Evolutionary conservation across 2,888 invertebrate species (phyloP).

Genomic region (Toxonevra muliebris): DNA sequence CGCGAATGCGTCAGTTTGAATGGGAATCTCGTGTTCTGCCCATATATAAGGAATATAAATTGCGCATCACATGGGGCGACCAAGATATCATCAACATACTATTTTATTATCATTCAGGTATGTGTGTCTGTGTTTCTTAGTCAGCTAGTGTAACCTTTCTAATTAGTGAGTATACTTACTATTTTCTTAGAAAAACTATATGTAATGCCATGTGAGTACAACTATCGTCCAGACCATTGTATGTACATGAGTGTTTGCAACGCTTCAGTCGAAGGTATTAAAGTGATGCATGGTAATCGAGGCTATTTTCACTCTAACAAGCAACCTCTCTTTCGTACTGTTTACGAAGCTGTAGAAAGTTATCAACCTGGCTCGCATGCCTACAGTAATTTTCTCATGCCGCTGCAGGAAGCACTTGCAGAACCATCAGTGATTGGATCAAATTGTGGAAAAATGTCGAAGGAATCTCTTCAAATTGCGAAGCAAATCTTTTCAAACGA

Average conservation of each 20-base stretch:
- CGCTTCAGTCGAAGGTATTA: slow-evolving; percentile 71
- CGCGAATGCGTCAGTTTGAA: slow-evolving; percentile 84
- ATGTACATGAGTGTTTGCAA: slow-evolving; percentile 92
- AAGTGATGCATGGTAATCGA: slow-evolving; percentile 88
- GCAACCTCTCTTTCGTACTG: slow-evolving; percentile 83
- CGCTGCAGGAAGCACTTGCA: slow-evolving; percentile 63
- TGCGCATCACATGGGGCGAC: slow-evolving; percentile 95
- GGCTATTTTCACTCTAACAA: slow-evolving; percentile 86
- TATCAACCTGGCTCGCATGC: slow-evolving; percentile 71
- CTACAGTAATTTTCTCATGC: slow-evolving; percentile 49
- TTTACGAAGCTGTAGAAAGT: slow-evolving; percentile 69
- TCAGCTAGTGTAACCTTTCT: slow-evolving; percentile 50
- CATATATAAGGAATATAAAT: slow-evolving; percentile 84
- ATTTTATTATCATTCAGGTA: slow-evolving; percentile 80
- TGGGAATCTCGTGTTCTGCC: slow-evolving; percentile 88
- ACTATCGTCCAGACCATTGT: slow-evolving; percentile 95
- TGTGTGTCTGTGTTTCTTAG: slow-evolving; percentile 47
- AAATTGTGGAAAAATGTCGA: slow-evolving; percentile 73
- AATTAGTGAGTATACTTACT: slow-evolving; percentile 6
- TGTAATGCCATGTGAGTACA: slow-evolving; percentile 85
- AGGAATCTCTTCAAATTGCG: slow-evolving; percentile 67
- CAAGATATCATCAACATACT: slow-evolving; percentile 92
- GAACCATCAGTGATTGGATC: slow-evolving; percentile 69
- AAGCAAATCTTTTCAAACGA: slow-evolving; percentile 62
- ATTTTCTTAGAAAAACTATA: slow-evolving; percentile 77